Conservation (phyloP, 2,888 invertebrate genomes). For the Graphium colonna region DNA sequence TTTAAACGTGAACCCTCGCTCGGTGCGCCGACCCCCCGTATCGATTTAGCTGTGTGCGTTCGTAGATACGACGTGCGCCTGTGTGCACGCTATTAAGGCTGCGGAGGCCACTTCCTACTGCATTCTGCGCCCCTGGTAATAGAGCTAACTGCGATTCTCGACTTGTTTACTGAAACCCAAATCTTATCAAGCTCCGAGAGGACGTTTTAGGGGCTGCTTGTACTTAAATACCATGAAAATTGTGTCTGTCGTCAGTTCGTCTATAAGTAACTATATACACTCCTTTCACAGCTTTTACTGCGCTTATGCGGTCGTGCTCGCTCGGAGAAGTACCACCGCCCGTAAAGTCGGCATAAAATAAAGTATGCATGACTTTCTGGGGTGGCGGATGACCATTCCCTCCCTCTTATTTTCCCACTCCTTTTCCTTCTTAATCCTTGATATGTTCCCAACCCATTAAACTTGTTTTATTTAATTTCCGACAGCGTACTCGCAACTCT, state of each 20-base stretch:
- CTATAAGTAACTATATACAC: too few relatives aligned
- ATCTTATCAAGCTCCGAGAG: slow-evolving; percentile 1
- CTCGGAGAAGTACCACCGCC: too few relatives aligned
- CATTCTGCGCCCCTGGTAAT: slow-evolving; percentile 57
- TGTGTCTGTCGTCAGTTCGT: background rate
- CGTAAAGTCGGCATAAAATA: too few relatives aligned
- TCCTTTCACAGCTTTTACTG: too few relatives aligned
- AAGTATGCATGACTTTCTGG: too few relatives aligned
- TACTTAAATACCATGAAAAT: background rate
- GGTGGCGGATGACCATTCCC: too few relatives aligned
- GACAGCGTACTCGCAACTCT: too few relatives aligned
- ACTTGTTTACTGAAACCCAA: slow-evolving; percentile 37
- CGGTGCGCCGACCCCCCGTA: slow-evolving; percentile 57
- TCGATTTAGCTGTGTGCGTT: slow-evolving; percentile 51
- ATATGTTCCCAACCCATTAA: too few relatives aligned
- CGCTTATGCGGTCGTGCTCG: too few relatives aligned
- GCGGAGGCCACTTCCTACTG: slow-evolving; percentile 50
- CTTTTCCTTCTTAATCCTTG: too few relatives aligned
- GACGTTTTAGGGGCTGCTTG: background rate
- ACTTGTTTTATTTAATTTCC: too few relatives aligned
- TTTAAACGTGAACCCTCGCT: slow-evolving; percentile 75
- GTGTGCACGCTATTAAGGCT: slow-evolving; percentile 44
- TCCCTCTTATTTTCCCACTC: too few relatives aligned
- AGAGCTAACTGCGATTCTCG: slow-evolving; percentile 50
- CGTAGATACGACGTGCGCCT: slow-evolving; percentile 41